Conservation (phyloP, 2,797 vertebrate species). For the Enteromius argenteus region DNA sequence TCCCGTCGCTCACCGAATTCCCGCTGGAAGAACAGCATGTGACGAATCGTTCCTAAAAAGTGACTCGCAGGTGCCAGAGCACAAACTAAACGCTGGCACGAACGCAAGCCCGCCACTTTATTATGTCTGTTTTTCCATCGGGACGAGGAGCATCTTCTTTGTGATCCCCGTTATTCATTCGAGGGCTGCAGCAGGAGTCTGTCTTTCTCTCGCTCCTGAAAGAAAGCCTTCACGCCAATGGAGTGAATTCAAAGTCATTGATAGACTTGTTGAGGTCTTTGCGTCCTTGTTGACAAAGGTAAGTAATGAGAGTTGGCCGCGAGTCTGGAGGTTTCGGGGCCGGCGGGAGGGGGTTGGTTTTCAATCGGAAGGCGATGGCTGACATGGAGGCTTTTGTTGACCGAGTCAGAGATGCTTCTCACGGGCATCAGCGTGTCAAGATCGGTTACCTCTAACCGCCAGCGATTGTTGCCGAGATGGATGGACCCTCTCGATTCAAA, state of each 20-base stretch:
- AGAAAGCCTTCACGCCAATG: slow-evolving; percentile 31
- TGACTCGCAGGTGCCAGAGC: neutral
- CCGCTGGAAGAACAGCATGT: slow-evolving; percentile 21
- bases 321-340: slow-evolving; percentile 73
- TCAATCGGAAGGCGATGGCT: slow-evolving; percentile 63
- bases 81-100: neutral
- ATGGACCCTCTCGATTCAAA: slow-evolving; percentile 67
- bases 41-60: neutral
- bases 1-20: neutral
- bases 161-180: slow-evolving; percentile 30
- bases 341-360: slow-evolving; percentile 67
- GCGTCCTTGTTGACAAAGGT: slow-evolving; percentile 69
- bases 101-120: slow-evolving; percentile 2
- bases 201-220: slow-evolving; percentile 40
- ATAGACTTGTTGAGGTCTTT: slow-evolving; percentile 74
- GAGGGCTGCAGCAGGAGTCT: slow-evolving; percentile 29
- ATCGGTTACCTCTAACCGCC: slow-evolving; percentile 76
- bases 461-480: slow-evolving; percentile 73
- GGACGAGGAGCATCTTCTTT: slow-evolving; percentile 34
- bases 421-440: slow-evolving; percentile 80
- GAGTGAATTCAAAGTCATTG: slow-evolving; percentile 73
- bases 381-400: slow-evolving; percentile 80
- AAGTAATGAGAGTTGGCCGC: slow-evolving; percentile 75
- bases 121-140: slow-evolving; percentile 22
- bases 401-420: slow-evolving; percentile 76